phyloP scores from a whole-genome alignment of 2,797 vertebrate genomes.

The Lindbergichthys nudifrons region DNA sequence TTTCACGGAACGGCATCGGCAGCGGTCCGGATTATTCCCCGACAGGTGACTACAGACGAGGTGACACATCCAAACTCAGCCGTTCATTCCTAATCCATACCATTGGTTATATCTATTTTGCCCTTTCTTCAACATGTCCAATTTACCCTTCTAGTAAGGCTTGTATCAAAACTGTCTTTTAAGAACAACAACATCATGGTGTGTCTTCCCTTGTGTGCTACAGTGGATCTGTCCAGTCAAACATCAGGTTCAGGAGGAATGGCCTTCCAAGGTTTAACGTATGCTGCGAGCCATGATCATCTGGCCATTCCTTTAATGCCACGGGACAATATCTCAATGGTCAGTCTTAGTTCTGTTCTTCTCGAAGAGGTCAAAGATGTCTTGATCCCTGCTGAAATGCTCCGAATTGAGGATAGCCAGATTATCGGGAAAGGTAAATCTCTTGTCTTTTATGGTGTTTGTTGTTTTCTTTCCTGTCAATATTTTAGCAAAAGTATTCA shows the following conservation, averaged over 20 bases:
- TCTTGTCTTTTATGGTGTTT: not conserved
- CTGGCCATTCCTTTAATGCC: constrained; percentile 85
- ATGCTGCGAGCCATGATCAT: constrained; percentile 77
- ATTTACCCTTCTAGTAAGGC: too few species aligned
- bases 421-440: constrained; percentile 94
- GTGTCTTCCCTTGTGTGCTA: constrained; percentile 11
- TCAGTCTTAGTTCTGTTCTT: constrained; percentile 84
- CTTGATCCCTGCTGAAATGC: constrained; percentile 89
- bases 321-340: constrained; percentile 80
- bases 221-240: constrained; percentile 63
- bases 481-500: not conserved
- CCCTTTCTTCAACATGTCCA: not conserved
- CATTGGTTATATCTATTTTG: not conserved
- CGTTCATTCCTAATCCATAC: not conserved
- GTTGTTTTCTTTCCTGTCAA: not conserved
- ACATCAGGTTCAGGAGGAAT: constrained; percentile 63
- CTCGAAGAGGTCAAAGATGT: constrained; percentile 96
- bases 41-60: constrained; percentile 83
- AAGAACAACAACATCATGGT: not conserved
- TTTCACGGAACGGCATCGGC: constrained; percentile 45
- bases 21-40: constrained; percentile 60
- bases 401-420: constrained; percentile 85
- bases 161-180: too few species aligned
- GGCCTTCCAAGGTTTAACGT: constrained; percentile 71
- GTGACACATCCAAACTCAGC: constrained; percentile 54